Percentiles rank a stretch among this genome's conserved stretches.
These are phyloP conservation scores for Dascyllus trimaculatus DNA, from an alignment of 2,113 vertebrate species.

Conservation along the genomic window DNA sequence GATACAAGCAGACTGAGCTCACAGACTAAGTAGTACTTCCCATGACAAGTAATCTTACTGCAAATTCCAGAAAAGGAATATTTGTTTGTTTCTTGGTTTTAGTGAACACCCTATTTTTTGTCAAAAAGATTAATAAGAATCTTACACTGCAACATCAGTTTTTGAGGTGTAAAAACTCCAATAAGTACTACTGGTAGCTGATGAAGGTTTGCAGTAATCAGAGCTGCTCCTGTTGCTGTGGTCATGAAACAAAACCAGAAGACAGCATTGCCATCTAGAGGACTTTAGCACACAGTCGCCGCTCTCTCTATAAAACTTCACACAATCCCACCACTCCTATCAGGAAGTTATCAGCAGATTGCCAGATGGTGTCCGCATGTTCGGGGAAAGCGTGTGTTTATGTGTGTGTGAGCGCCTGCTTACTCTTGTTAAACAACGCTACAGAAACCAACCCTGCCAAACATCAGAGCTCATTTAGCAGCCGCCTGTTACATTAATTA, in stretches of 20 bases:
- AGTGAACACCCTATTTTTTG: no score
- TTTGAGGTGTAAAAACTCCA: neutral
- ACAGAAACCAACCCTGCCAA: slow-evolving; percentile 49
- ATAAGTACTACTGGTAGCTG: neutral
- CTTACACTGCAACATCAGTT: neutral
- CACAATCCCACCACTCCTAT: slow-evolving; percentile 10
- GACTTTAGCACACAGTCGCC: slow-evolving; percentile 20
- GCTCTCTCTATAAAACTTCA: slow-evolving; percentile 16
- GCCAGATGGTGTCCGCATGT: slow-evolving; percentile 48
- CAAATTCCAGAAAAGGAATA: no score
- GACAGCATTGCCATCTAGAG: slow-evolving; percentile 61
- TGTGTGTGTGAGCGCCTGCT: slow-evolving; percentile 11
- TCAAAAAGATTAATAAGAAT: neutral
- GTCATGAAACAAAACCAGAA: slow-evolving; percentile 1
- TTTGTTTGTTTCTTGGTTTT: no score
- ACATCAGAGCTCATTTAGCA: slow-evolving; percentile 65
- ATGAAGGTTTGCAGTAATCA: neutral
- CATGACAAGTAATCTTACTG: neutral
- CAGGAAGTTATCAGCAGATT: slow-evolving; percentile 39
- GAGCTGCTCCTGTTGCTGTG: neutral
- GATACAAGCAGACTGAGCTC: no score
- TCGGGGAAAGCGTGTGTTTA: slow-evolving; percentile 3
- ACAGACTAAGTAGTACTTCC: neutral
- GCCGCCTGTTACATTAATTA: slow-evolving; percentile 66
- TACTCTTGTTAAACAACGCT: slow-evolving; percentile 60